phyloP scores from a whole-genome alignment of 2,113 vertebrate genomes.

The Nipponia nippon region DNA sequence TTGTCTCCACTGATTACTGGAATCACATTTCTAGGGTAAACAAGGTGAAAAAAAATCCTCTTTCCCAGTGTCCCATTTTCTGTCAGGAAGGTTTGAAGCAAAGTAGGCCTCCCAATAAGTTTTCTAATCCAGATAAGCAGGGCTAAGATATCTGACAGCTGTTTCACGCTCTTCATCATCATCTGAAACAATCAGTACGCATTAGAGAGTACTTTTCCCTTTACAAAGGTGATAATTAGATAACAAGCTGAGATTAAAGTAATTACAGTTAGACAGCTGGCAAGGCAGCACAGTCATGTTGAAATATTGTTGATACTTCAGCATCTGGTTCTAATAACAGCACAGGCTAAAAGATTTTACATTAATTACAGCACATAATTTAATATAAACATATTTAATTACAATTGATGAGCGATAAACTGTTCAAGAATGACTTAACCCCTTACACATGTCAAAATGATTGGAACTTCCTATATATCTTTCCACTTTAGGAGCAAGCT shows the following conservation, averaged over 20 bases:
- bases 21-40: constrained; percentile 55
- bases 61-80: constrained; percentile 14
- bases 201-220: constrained; percentile 87
- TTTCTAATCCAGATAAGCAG: constrained; percentile 73
- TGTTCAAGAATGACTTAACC: constrained; percentile 81
- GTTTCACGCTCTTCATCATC: constrained; percentile 82
- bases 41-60: not conserved
- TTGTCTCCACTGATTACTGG: constrained; percentile 35
- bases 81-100: constrained; percentile 39
- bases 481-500: constrained; percentile 26
- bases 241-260: constrained; percentile 91
- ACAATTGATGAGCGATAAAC: constrained; percentile 85
- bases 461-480: constrained; percentile 31
- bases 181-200: constrained; percentile 84
- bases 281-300: constrained; percentile 80
- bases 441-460: constrained; percentile 72
- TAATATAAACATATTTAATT: constrained; percentile 91
- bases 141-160: constrained; percentile 82
- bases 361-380: constrained; percentile 85
- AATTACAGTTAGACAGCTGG: constrained; percentile 88
- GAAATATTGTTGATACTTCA: constrained; percentile 84
- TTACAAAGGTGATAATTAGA: constrained; percentile 92
- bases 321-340: constrained; percentile 84
- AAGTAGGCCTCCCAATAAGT: constrained; percentile 66
- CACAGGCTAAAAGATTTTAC: constrained; percentile 81